Percentiles rank a stretch among this genome's conserved stretches.
Evolutionary conservation across 2,797 vertebrate species (phyloP).

Genomic region (Gymnoscopelus microlampas): DNA sequence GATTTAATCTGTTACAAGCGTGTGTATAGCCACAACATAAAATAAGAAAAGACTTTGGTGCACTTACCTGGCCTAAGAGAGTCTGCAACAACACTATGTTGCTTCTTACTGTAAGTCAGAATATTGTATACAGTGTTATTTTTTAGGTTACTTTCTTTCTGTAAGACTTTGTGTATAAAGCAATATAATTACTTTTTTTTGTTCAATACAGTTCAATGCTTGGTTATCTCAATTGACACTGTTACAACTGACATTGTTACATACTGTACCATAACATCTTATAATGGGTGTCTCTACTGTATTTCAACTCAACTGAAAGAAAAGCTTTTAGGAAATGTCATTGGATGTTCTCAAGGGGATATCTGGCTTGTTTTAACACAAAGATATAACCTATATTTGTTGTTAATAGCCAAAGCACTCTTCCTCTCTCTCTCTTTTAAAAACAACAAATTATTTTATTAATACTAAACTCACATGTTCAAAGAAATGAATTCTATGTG

Average conservation of each 20-base stretch:
- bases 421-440: conserved; percentile 28
- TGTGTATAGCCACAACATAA: conserved; percentile 59
- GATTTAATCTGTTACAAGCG: conserved; percentile 58
- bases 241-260: no score
- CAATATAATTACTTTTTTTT: conserved; percentile 31
- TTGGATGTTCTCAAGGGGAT: conserved; percentile 22
- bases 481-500: conserved; percentile 59
- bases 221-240: conserved; percentile 16
- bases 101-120: conserved; percentile 48
- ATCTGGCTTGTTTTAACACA: conserved; percentile 42
- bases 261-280: no score
- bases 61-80: conserved; percentile 57
- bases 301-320: conserved; percentile 37
- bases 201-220: conserved; percentile 32
- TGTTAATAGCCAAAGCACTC: conserved; percentile 67
- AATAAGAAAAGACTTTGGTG: conserved; percentile 51
- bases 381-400: conserved; percentile 42
- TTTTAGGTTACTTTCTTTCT: conserved; percentile 45
- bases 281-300: neutral
- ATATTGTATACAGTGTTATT: conserved; percentile 67
- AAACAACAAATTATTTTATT: conserved; percentile 40
- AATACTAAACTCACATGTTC: conserved; percentile 56
- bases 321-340: conserved; percentile 59
- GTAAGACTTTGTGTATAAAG: conserved; percentile 47
- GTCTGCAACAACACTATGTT: conserved; percentile 40